These are phyloP conservation scores for Frieseomelitta varia DNA, from an alignment of 1,140 invertebrate genomes.

Conservation along the genomic window DNA sequence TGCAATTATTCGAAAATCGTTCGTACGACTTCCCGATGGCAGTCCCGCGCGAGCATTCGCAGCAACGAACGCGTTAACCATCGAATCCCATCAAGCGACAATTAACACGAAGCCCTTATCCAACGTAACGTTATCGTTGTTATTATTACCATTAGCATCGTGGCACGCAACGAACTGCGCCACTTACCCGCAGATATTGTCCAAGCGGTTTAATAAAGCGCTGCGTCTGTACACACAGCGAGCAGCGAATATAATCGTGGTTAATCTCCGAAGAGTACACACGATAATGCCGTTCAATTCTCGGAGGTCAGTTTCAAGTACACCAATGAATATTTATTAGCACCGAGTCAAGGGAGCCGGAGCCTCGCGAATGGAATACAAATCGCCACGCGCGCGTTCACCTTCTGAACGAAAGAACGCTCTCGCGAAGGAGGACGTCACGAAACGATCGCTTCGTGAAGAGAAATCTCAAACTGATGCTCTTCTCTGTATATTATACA, in stretches of 20 bases:
- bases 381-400: conserved; percentile 24
- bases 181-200: background rate
- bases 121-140: background rate
- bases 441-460: background rate
- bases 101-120: background rate
- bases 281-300: conserved; percentile 37
- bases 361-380: conserved; percentile 16
- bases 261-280: conserved; percentile 24
- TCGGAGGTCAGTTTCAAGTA: conserved; percentile 48
- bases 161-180: background rate
- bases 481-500: background rate
- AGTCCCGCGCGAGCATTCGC: background rate
- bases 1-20: background rate
- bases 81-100: background rate
- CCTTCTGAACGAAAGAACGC: conserved; percentile 5
- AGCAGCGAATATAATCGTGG: conserved; percentile 19
- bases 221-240: background rate
- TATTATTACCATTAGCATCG: background rate
- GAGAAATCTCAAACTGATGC: background rate
- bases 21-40: background rate
- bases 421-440: background rate
- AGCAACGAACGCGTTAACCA: background rate
- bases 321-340: conserved; percentile 50
- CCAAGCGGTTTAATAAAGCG: background rate
- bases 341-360: conserved; percentile 29